Evolutionary conservation across 35 echinoderm and acorn worm species (phyloP).

Genomic region (Diadema setosum): DNA sequence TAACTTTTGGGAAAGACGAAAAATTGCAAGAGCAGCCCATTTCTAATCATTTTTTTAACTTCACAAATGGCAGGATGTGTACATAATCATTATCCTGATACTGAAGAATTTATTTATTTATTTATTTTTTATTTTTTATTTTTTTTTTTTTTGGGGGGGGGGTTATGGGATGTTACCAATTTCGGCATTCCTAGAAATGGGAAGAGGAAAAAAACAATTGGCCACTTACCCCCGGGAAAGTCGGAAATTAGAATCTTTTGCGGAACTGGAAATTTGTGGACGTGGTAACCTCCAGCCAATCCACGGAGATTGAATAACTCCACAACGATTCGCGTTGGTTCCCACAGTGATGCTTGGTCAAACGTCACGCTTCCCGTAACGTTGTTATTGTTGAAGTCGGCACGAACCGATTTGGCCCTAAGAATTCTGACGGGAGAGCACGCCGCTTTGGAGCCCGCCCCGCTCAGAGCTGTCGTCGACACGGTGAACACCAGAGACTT

Average conservation of each 20-base stretch:
- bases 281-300: conserved; percentile 79
- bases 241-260: conserved; percentile 30
- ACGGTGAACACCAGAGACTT: conserved; percentile 65
- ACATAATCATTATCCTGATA: no score
- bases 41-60: no score
- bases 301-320: conserved; percentile 48
- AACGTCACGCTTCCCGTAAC: conserved; percentile 56
- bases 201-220: no score
- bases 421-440: conserved; percentile 60
- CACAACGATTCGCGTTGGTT: conserved; percentile 55
- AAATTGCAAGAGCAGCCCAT: no score
- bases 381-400: conserved; percentile 33
- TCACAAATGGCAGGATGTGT: no score
- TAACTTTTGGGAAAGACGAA: no score
- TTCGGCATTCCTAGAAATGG: no score
- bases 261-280: conserved; percentile 83
- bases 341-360: conserved; percentile 65
- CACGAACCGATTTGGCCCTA: conserved; percentile 45
- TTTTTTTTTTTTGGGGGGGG: background rate
- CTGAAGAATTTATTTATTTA: no score
- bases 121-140: no score
- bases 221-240: conserved; percentile 16
- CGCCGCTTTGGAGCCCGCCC: background rate
- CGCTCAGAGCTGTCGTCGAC: background rate
- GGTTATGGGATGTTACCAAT: background rate